phyloP scores from a whole-genome alignment of 2,113 vertebrate species.

The Nannobrachium achirus region DNA sequence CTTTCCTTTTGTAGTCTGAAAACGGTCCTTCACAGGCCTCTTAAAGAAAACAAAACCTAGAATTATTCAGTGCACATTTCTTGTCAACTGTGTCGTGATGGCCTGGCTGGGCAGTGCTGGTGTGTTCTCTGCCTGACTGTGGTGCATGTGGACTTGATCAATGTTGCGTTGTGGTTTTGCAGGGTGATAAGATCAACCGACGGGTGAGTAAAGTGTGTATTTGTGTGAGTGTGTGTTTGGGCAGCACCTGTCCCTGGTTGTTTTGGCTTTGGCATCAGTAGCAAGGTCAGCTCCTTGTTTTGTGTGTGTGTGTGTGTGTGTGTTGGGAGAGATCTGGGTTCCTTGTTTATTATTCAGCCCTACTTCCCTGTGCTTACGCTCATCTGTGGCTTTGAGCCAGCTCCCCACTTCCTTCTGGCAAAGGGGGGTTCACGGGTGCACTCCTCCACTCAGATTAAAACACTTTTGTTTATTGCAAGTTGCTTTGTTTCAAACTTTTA shows the following conservation, averaged over 20 bases:
- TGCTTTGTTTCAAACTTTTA: neutral
- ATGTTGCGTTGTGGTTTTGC: slow-evolving; percentile 88
- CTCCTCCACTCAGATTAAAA: neutral
- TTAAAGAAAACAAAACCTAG: too few species aligned
- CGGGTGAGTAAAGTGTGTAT: slow-evolving; percentile 89
- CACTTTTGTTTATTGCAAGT: neutral
- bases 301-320: slow-evolving; percentile 44
- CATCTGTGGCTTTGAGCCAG: slow-evolving; percentile 30
- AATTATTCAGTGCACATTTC: too few species aligned
- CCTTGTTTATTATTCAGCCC: slow-evolving; percentile 36
- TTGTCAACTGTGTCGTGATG: neutral
- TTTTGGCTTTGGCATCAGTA: slow-evolving; percentile 68
- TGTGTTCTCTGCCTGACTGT: slow-evolving; percentile 4
- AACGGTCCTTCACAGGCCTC: too few species aligned
- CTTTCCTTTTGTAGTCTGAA: too few species aligned
- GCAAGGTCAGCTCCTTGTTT: slow-evolving; percentile 43
- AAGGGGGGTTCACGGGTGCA: slow-evolving; percentile 20
- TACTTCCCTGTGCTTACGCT: slow-evolving; percentile 17
- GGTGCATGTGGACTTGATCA: slow-evolving; percentile 57
- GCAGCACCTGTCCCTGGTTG: slow-evolving; percentile 66
- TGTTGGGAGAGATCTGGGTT: slow-evolving; percentile 53
- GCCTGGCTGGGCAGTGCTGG: neutral
- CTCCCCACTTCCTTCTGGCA: slow-evolving; percentile 13
- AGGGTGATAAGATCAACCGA: slow-evolving; percentile 99
- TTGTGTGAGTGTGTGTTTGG: slow-evolving; percentile 73